These are phyloP conservation scores for Aproaerema taeniolella DNA, from an alignment of 2,888 invertebrate species.

Conservation along the genomic window DNA sequence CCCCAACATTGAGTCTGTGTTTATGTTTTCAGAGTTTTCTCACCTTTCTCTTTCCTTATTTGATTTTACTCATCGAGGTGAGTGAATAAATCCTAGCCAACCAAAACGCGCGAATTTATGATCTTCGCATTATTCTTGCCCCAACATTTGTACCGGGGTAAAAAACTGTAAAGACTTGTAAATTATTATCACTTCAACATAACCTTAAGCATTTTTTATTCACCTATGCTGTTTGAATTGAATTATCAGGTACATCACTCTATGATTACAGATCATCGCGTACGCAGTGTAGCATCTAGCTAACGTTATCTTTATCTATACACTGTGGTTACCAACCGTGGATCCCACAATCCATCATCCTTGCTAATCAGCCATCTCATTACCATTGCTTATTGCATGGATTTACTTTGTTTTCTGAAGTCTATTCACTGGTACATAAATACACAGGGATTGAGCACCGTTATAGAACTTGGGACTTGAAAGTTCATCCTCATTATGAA, in stretches of 20 bases:
- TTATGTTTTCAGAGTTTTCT: constrained; percentile 23
- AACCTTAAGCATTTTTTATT: background rate
- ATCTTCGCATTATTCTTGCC: too few species aligned
- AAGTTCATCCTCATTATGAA: constrained; percentile 11
- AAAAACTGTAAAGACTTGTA: too few species aligned
- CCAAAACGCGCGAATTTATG: too few species aligned
- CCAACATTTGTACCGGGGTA: too few species aligned
- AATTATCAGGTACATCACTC: constrained; percentile 2
- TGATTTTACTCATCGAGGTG: background rate
- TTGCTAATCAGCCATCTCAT: constrained; percentile 14
- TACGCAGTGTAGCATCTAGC: background rate
- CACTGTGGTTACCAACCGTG: constrained; percentile 7
- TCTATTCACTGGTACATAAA: constrained; percentile 1
- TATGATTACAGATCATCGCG: constrained; percentile 1
- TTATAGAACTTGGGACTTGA: background rate
- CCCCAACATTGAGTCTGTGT: constrained; percentile 32
- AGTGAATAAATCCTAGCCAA: background rate
- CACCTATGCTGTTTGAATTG: background rate
- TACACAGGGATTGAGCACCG: background rate
- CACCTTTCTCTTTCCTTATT: constrained; percentile 17
- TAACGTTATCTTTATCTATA: constrained; percentile 8
- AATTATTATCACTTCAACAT: too few species aligned
- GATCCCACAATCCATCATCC: constrained; percentile 12
- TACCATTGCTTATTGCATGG: constrained; percentile 13
- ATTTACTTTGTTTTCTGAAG: constrained; percentile 6